Conservation (phyloP, 2,113 vertebrate genomes). For the Rhinolophus ferrumequinum region DNA sequence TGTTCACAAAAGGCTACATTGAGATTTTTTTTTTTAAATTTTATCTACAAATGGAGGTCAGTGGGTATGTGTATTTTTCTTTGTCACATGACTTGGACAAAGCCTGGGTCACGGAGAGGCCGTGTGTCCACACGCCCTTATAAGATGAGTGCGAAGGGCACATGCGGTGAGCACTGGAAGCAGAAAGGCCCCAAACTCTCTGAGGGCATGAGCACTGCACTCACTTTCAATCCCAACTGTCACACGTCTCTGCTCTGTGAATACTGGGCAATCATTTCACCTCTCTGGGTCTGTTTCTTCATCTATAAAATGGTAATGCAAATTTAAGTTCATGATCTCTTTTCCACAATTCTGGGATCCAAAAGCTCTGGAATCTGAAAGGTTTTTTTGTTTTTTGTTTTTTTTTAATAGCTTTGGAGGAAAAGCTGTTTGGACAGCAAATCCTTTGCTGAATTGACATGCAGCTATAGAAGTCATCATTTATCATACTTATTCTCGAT, state of each 20-base stretch:
- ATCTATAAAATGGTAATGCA: not conserved
- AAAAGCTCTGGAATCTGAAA: not conserved
- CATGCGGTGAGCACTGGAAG: not conserved
- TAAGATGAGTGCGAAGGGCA: not conserved
- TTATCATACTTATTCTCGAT: not conserved
- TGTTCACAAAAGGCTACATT: not conserved
- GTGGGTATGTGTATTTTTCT: not conserved
- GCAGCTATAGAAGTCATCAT: not conserved
- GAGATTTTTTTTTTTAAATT: not conserved
- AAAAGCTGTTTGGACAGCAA: not conserved
- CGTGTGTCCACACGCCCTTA: not conserved
- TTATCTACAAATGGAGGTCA: not conserved
- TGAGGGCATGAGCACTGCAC: fast-evolving
- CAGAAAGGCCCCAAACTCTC: not conserved
- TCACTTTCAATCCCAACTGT: not conserved
- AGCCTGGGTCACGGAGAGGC: not conserved
- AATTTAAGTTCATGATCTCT: not conserved
- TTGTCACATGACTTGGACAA: not conserved
- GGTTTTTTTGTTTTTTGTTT: too few relatives aligned
- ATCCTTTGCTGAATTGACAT: not conserved
- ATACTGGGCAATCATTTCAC: not conserved
- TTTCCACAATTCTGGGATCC: not conserved
- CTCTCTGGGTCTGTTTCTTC: not conserved
- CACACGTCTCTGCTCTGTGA: not conserved
- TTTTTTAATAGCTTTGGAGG: not conserved